Evolutionary conservation across 2,113 vertebrate genomes (phyloP).

Genomic region (Indicator maculatus): DNA sequence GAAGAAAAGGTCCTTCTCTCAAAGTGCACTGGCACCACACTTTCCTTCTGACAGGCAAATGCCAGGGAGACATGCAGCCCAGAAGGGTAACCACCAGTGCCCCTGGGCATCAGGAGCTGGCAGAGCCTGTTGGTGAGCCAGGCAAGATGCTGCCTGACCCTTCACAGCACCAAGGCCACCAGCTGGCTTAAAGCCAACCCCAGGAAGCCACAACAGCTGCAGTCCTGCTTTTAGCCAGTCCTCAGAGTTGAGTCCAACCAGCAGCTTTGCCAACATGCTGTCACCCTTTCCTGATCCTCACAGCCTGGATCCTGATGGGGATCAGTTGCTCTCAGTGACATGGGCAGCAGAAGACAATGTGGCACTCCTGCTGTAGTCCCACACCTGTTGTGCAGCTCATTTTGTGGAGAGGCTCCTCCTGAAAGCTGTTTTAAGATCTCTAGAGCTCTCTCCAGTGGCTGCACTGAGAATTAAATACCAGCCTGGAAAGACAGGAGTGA

Average conservation of each 20-base stretch:
- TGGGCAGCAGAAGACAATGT: neutral
- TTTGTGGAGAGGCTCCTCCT: neutral
- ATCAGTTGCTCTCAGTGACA: neutral
- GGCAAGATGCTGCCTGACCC: neutral
- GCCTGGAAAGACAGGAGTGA: neutral
- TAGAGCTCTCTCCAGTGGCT: conserved; percentile 62
- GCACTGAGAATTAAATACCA: conserved; percentile 12
- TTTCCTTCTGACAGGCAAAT: neutral
- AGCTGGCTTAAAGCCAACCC: neutral
- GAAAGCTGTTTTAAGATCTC: neutral
- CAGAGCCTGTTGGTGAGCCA: neutral
- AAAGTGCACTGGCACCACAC: neutral
- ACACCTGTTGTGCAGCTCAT: neutral
- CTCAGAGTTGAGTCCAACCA: neutral
- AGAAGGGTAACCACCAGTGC: neutral
- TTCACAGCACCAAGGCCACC: neutral
- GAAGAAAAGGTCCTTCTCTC: neutral
- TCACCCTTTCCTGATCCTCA: neutral
- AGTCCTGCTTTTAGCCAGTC: neutral
- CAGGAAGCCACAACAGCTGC: neutral
- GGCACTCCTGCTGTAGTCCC: neutral
- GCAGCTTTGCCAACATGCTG: neutral
- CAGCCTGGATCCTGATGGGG: neutral
- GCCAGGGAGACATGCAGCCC: neutral
- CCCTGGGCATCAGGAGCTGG: neutral